Base-by-base conservation (phyloP, 2,888 invertebrate genomes). In the Caenorhabditis macrosperma region DNA sequence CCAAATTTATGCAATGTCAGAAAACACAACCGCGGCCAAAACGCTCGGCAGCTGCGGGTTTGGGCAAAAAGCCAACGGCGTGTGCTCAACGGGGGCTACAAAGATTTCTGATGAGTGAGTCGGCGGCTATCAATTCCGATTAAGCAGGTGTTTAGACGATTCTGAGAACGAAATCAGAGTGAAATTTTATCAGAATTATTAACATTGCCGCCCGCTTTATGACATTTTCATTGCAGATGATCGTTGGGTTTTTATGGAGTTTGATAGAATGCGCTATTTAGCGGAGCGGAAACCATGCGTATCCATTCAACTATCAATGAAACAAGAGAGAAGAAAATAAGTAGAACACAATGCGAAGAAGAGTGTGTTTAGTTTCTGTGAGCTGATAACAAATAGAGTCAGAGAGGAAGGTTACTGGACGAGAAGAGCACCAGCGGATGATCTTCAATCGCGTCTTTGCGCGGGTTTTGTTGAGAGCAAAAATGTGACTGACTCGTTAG, bases 351-450 rank as follows among this genome's bases (percentile, higher is more conserved):
- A 41, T 10, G 17, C 41, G 41, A 33, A 9, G 28, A 38, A n/a
- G 28, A 61, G 52, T 55, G 5, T 38, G 46, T 63, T 26, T 63
- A 55, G 71, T 63, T 63, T 72, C 38, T 72, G 64, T 9, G 35
- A 44, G 59, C 35, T 72, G 72, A 72, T 72, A 72, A 74, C 64
- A 64, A 57, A 48, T 10, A 35, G 48, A 48, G 12, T 33, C 17
- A 4, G 22, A 28, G 17, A 52, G 22, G 50, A 15, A 44, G 59
- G 44, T 59, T 59, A 59, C 41, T 63, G 50, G 17, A 33, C 28
- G 64, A 48, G 50, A 74, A 72, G 57, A 59, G 59, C 59, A 44
- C 3, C 24, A 57, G 15, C 2, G 6, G 59, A 30, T 50, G 50
- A 64, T 59, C 50, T 64, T 41, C 30, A 46, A 30, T 38, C 55